Evolutionary conservation across 2,888 invertebrate genomes (phyloP).

Genomic region (Epistrophella euchroma): DNA sequence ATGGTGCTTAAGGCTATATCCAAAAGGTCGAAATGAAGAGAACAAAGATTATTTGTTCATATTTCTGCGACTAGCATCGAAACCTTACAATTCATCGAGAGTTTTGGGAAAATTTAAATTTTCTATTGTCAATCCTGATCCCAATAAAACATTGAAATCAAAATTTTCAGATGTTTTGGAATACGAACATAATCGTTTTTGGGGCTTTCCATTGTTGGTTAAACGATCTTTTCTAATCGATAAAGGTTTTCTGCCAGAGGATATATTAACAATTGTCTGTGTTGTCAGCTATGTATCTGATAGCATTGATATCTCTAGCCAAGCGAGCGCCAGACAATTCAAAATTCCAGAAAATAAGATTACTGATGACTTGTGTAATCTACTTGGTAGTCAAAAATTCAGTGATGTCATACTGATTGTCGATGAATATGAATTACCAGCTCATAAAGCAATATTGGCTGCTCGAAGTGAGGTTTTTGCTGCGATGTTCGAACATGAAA

Average conservation of each 20-base stretch:
- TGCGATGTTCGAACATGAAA: neutral
- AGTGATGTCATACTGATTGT: neutral
- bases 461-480: neutral
- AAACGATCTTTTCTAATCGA: neutral
- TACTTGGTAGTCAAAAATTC: neutral
- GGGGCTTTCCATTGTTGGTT: neutral
- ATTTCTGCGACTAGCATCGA: neutral
- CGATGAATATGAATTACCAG: neutral
- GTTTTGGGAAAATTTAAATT: neutral
- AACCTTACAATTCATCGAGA: neutral
- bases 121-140: neutral
- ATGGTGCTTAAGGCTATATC: neutral
- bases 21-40: neutral
- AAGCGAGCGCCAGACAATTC: neutral
- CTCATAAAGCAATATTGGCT: constrained; percentile 4
- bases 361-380: neutral
- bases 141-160: neutral
- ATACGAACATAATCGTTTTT: neutral
- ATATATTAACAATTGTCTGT: neutral
- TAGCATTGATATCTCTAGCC: neutral
- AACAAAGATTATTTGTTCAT: neutral
- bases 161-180: neutral
- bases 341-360: neutral
- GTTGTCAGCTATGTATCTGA: neutral
- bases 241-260: neutral